These are phyloP conservation scores for Lasioglossum marginatum DNA, from an alignment of 2,888 invertebrate genomes.

Conservation along the genomic window DNA sequence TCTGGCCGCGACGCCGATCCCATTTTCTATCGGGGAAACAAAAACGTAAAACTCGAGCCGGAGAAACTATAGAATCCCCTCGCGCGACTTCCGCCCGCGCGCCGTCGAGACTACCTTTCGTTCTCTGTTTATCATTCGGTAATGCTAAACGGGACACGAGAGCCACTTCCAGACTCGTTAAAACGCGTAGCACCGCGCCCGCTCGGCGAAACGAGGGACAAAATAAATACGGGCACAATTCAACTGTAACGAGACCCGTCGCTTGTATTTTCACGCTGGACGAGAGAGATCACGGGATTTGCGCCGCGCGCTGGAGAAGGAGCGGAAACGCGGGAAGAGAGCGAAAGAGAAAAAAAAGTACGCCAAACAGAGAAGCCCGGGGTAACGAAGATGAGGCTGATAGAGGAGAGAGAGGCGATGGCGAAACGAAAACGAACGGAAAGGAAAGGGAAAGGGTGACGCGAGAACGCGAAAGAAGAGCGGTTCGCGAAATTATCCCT, in stretches of 20 bases:
- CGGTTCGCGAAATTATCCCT: slow-evolving; percentile 73
- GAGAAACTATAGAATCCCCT: slow-evolving; percentile 6
- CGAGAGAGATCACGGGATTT: slow-evolving; percentile 45
- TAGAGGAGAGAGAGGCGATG: not conserved
- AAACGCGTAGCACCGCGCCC: slow-evolving; percentile 26
- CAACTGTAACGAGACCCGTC: slow-evolving; percentile 66
- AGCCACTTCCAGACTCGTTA: slow-evolving; percentile 39
- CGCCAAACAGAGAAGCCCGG: not conserved
- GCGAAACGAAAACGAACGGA: not conserved
- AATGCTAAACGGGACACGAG: slow-evolving; percentile 26
- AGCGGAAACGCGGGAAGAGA: slow-evolving; percentile 8
- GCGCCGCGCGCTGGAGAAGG: not conserved
- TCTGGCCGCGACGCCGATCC: slow-evolving; percentile 3
- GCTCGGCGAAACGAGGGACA: slow-evolving; percentile 21
- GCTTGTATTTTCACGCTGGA: slow-evolving; percentile 57
- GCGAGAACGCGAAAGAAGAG: slow-evolving; percentile 22
- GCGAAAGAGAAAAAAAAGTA: not conserved
- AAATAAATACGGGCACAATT: slow-evolving; percentile 69
- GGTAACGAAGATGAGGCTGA: not conserved
- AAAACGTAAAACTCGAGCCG: slow-evolving; percentile 1
- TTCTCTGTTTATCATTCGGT: slow-evolving; percentile 22
- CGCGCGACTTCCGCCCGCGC: not conserved
- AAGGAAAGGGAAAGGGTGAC: not conserved
- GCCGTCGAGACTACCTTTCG: not conserved
- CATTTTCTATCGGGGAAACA: slow-evolving; percentile 33